Evolutionary conservation across 2,888 invertebrate genomes (phyloP).

Genomic region (Sepioteuthis lessoniana): DNA sequence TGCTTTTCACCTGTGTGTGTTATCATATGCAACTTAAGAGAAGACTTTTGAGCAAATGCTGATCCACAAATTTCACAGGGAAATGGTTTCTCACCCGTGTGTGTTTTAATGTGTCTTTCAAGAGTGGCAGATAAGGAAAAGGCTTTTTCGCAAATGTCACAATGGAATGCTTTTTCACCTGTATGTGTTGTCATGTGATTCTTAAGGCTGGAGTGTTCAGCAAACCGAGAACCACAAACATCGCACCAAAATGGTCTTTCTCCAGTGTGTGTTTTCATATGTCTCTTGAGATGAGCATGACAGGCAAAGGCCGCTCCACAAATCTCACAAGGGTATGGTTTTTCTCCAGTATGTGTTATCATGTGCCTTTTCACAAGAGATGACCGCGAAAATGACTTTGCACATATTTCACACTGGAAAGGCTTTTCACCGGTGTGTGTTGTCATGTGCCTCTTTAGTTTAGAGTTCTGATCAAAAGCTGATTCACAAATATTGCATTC

Average conservation of each 20-base stretch:
- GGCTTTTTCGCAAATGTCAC: conserved; percentile 52
- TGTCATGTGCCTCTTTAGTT: not conserved
- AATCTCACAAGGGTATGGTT: conserved; percentile 50
- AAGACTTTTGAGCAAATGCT: conserved; percentile 57
- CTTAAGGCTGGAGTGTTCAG: conserved; percentile 52
- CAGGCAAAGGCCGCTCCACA: conserved; percentile 52
- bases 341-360: not conserved
- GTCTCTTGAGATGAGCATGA: conserved; percentile 52
- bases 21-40: conserved; percentile 55
- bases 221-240: conserved; percentile 52
- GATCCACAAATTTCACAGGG: conserved; percentile 58
- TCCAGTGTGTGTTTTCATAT: conserved; percentile 52
- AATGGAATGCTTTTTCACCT: conserved; percentile 53
- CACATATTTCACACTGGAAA: not conserved
- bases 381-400: not conserved
- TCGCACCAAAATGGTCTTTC: conserved; percentile 53
- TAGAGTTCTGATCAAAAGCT: not conserved
- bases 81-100: conserved; percentile 57
- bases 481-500: too few relatives aligned
- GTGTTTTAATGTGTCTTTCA: conserved; percentile 56
- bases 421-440: conserved; percentile 37
- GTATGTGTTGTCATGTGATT: conserved; percentile 52
- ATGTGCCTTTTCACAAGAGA: conserved; percentile 24
- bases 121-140: conserved; percentile 52
- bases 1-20: conserved; percentile 58